A percentile compares a stretch with the other conserved stretches of the same genome.
These are phyloP conservation scores for Erpobdella octoculata DNA, from an alignment of 2,888 invertebrate species.

Conservation along the genomic window DNA sequence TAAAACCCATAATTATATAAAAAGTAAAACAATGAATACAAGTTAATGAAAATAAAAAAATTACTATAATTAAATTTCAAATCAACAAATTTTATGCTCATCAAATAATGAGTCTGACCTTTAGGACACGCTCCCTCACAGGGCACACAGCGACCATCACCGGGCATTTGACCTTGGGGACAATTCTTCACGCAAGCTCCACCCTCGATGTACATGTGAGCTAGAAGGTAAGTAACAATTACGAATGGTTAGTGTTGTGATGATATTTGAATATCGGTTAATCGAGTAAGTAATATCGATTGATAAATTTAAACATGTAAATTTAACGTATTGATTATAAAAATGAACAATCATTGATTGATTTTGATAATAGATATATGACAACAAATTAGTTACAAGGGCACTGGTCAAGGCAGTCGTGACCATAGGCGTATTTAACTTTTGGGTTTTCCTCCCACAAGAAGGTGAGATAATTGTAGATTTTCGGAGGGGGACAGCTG, in stretches of 20 bases:
- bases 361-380: neutral
- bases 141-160: constrained; percentile 50
- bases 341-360: no score
- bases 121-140: constrained; percentile 69
- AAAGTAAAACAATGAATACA: neutral
- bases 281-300: no score
- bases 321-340: no score
- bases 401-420: constrained; percentile 89
- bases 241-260: neutral
- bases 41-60: neutral
- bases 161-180: constrained; percentile 35
- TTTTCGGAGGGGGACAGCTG: constrained; percentile 87
- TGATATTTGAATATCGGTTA: no score
- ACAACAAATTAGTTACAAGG: constrained; percentile 52
- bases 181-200: constrained; percentile 89
- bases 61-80: neutral
- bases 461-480: constrained; percentile 81
- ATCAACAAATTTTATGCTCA: no score
- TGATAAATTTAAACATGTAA: no score
- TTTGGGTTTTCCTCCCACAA: constrained; percentile 84
- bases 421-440: constrained; percentile 90
- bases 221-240: neutral
- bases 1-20: no score
- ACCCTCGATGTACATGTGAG: constrained; percentile 66
- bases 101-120: constrained; percentile 23